Percentiles rank a stretch among this genome's conserved stretches.
These are phyloP conservation scores for Globodera rostochiensis DNA, from an alignment of 1,140 invertebrate genomes.

Conservation along the genomic window DNA sequence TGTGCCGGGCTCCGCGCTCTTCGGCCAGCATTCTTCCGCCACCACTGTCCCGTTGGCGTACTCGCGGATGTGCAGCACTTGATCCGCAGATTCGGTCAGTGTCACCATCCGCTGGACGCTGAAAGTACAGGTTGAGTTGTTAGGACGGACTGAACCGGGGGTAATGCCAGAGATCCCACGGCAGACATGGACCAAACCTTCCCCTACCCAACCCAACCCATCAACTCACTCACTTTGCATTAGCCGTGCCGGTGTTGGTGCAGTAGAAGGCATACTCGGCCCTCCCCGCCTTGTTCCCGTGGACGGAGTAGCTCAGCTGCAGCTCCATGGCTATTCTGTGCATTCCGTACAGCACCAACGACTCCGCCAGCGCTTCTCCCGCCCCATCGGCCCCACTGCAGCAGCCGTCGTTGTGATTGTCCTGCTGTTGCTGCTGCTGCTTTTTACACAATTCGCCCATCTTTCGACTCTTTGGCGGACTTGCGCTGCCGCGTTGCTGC, in stretches of 20 bases:
- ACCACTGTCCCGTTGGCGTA: conserved; percentile 20
- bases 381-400: neutral
- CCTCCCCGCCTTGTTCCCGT: conserved; percentile 29
- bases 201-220: neutral
- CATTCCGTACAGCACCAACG: conserved; percentile 31
- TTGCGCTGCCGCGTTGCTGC: neutral
- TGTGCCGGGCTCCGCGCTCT: conserved; percentile 19
- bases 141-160: too few species aligned
- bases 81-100: conserved; percentile 20
- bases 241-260: conserved; percentile 12
- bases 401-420: neutral
- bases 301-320: conserved; percentile 36
- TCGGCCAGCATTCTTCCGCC: conserved; percentile 29
- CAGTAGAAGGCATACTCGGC: conserved; percentile 29
- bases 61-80: conserved; percentile 29
- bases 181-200: neutral
- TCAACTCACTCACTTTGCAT: conserved; percentile 3
- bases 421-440: neutral
- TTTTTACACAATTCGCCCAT: neutral
- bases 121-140: neutral
- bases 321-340: conserved; percentile 43
- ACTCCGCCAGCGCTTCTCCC: conserved; percentile 7
- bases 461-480: conserved; percentile 5
- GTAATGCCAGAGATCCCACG: too few species aligned
- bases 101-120: conserved; percentile 26